Base-by-base conservation (phyloP, 2,113 vertebrate species). In the Camelus dromedarius region DNA sequence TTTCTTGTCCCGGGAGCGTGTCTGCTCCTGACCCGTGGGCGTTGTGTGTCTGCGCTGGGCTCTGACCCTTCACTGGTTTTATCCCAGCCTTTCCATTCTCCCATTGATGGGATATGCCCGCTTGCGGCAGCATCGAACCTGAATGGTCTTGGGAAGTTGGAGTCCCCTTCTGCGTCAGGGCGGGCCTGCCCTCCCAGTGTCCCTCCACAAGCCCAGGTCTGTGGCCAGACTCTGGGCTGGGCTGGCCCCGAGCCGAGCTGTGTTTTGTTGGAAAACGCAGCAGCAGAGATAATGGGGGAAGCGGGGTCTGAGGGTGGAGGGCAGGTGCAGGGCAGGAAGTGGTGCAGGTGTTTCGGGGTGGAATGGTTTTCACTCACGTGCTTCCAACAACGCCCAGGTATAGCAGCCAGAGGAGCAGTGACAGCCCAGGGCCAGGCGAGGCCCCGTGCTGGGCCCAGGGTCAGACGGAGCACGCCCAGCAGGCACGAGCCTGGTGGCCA, bases 141-240 rank as follows among this genome's bases (percentile, higher is more conserved):
- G 32, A n/a, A 22, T 5, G 32, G 30, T n/a, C 52, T 54, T 54
- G 19, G 13, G 11, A 48, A 32, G 52, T n/a, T 8, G 60, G 22
- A 56, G 52, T 56, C 52, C 32, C 20, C 52, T 58, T 22, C 22
- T n/a, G 22, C 19, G 52, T 80, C 52, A 80, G 76, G 76, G 32
- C 2, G 0, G 76, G 35, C 35, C 56, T 46, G 6, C 35, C 56
- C 12, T 38, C 56, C 56, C 1, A 0, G 35, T 19, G 35, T 35
- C 16, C 56, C 16, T 46, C 10, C 19, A 8, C 16, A 38, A 42
- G 38, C 79, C 56, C 22, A 80, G 77, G 22, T 80, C 77, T 38
- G 8, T 58, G 82, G 48, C 62, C 13, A 5, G 19, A 22, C n/a
- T 70, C 56, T 8, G 14, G 18, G 9, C 67, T 22, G 3, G 62